Base-by-base conservation (phyloP, 2,797 vertebrate genomes). In the Ispidina lecontei region DNA sequence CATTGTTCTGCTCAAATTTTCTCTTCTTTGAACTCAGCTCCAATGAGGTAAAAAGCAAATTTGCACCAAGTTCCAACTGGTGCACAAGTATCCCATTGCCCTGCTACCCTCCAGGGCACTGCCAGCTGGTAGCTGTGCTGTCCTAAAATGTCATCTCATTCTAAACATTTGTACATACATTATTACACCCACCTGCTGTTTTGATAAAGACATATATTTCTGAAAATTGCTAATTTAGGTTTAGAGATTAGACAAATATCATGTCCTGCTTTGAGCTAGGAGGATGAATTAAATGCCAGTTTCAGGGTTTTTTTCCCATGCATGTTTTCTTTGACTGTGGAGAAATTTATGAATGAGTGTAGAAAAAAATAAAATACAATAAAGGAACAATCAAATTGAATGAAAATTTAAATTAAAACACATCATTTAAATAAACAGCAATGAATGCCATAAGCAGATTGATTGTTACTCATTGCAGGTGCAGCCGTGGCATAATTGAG, bases 381-480 rank as follows among this genome's bases (percentile, higher is more conserved):
- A 59, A 41, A 13, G 2, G 39, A 83, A 64, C 54, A 29, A 72
- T 59, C 29, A 65, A 86, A 47, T 44, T 1, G 37, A 84, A 74
- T 26, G 14, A 84, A 89, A 90, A 84, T 87, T 70, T 76, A 82
- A 90, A 90, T 88, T 76, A 76, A 95, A 90, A 51, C 16, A 37
- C 9, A 4, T 71, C 4, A 80, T 70, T 87, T 91, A 74, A 90
- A 74, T 90, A 91, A 88, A 71, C 51, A 87, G 31, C 62, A 87
- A 82, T 64, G 91, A 92, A 86, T 87, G 46, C 14, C 60, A 91
- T 46, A 56, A 60, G 56, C 35, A 90, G 77, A 90, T 76, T 84
- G 69, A 90, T 65, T 88, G 68, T 71, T 91, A 68, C 58, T 84
- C 52, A 35, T 41, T 81, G 65, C 74, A 85, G 51, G 56, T 93